Conservation (phyloP, 1,140 invertebrate species). For the Xylocopa sonorina region DNA sequence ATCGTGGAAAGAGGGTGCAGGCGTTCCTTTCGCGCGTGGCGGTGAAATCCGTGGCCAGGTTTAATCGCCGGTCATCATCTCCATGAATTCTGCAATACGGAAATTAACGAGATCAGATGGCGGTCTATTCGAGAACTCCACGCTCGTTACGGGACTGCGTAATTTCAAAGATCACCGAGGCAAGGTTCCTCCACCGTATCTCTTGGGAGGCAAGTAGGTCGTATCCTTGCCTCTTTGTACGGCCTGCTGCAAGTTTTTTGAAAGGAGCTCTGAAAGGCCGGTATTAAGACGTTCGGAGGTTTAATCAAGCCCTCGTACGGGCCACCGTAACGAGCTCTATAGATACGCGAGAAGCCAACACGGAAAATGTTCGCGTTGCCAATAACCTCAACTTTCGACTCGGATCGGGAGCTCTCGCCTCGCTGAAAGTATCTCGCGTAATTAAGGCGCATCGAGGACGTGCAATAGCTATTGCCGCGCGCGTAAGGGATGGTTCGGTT, state of each 20-base stretch:
- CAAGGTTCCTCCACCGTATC: background rate
- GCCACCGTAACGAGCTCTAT: conserved; percentile 24
- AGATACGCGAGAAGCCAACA: background rate
- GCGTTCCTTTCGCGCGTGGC: background rate
- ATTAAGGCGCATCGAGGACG: background rate
- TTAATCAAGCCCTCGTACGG: conserved; percentile 48
- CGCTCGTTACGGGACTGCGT: too few species aligned
- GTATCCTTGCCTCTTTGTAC: conserved; percentile 29
- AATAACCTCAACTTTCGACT: background rate
- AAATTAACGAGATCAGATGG: conserved; percentile 11
- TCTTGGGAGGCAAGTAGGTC: conserved; percentile 55
- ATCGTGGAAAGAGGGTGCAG: conserved; percentile 26
- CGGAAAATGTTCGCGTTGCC: background rate
- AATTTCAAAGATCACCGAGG: background rate
- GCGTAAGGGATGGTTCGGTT: too few species aligned
- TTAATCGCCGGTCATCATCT: conserved; percentile 89
- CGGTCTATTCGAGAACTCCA: background rate
- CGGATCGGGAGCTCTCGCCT: too few species aligned
- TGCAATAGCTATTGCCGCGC: too few species aligned
- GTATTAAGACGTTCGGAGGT: conserved; percentile 56
- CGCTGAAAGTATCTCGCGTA: background rate
- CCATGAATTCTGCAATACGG: conserved; percentile 86
- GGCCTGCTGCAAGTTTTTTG: conserved; percentile 20
- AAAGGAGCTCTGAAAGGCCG: conserved; percentile 49
- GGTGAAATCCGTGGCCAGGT: background rate